A percentile compares a stretch with the other conserved stretches of the same genome.
phyloP scores from a whole-genome alignment of 2,888 invertebrate species.

The Watsonalla binaria region DNA sequence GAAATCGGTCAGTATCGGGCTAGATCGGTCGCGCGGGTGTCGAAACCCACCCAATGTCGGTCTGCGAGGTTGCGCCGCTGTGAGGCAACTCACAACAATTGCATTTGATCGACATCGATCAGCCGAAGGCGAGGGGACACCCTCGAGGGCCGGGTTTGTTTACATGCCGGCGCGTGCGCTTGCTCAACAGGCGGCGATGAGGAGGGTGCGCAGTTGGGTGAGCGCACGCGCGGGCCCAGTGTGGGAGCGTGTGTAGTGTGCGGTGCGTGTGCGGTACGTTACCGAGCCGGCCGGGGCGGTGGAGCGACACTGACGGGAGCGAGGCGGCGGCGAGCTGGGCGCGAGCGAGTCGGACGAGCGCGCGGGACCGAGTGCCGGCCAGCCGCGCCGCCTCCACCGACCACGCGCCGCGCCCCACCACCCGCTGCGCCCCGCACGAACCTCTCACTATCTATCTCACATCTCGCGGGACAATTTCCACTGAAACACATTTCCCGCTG shows the following conservation, averaged over 20 bases:
- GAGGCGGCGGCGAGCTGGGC: constrained; percentile 28
- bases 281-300: constrained; percentile 31
- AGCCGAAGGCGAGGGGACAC: constrained; percentile 11
- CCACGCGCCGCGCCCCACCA: constrained; percentile 16
- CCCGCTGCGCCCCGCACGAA: constrained; percentile 14
- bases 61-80: constrained; percentile 37
- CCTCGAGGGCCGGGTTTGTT: not conserved
- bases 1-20: constrained; percentile 44
- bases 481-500: not conserved
- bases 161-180: constrained; percentile 19
- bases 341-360: constrained; percentile 55
- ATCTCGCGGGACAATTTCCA: not conserved
- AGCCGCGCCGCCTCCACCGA: constrained; percentile 26
- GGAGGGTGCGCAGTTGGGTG: constrained; percentile 23
- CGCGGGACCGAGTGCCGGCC: constrained; percentile 44
- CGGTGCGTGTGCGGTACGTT: constrained; percentile 44
- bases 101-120: constrained; percentile 27
- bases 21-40: constrained; percentile 24
- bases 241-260: constrained; percentile 14
- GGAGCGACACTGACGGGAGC: constrained; percentile 36
- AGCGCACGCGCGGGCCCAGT: constrained; percentile 3
- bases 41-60: constrained; percentile 46
- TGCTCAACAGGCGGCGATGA: constrained; percentile 28
- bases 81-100: constrained; percentile 33
- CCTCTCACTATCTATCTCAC: constrained; percentile 4